phyloP scores from a whole-genome alignment of 2,113 vertebrate species.

The Lipophrys pholis region DNA sequence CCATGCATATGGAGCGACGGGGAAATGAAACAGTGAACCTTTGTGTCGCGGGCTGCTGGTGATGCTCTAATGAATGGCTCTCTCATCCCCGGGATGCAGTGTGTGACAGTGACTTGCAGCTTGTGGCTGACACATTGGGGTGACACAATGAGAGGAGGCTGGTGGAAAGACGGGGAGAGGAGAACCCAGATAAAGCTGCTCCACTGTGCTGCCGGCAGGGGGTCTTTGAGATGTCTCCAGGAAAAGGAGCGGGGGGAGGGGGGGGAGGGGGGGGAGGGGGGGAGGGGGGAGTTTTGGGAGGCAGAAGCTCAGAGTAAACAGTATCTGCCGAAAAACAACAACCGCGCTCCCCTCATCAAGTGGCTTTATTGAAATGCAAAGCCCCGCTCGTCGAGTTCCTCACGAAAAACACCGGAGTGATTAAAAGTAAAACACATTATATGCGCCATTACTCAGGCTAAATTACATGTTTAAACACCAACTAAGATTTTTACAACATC shows the following conservation, averaged over 20 bases:
- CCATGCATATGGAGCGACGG: conserved; percentile 52
- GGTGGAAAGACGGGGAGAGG: conserved; percentile 53
- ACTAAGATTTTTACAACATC: conserved; percentile 59
- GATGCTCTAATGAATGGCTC: conserved; percentile 70
- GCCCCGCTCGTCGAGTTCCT: conserved; percentile 52
- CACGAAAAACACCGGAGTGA: conserved; percentile 41
- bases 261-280: conserved; percentile 19
- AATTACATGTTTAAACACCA: conserved; percentile 76
- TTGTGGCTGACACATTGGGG: conserved; percentile 64
- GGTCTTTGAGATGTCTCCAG: conserved; percentile 74
- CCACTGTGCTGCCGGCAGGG: conserved; percentile 71
- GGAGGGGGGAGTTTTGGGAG: conserved; percentile 56
- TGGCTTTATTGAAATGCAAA: conserved; percentile 78
- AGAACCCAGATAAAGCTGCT: conserved; percentile 73
- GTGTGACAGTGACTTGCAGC: conserved; percentile 58
- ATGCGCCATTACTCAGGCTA: conserved; percentile 66
- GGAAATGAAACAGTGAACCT: conserved; percentile 54
- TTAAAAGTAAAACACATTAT: conserved; percentile 69
- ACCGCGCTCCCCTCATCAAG: conserved; percentile 61
- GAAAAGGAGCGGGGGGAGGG: conserved; percentile 38
- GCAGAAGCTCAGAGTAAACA: conserved; percentile 68
- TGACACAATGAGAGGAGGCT: conserved; percentile 58
- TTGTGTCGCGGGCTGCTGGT: conserved; percentile 54
- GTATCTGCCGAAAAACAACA: conserved; percentile 70
- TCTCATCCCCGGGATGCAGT: conserved; percentile 67